phyloP scores from a whole-genome alignment of 2,888 invertebrate genomes.

The Drosophila eohydei region DNA sequence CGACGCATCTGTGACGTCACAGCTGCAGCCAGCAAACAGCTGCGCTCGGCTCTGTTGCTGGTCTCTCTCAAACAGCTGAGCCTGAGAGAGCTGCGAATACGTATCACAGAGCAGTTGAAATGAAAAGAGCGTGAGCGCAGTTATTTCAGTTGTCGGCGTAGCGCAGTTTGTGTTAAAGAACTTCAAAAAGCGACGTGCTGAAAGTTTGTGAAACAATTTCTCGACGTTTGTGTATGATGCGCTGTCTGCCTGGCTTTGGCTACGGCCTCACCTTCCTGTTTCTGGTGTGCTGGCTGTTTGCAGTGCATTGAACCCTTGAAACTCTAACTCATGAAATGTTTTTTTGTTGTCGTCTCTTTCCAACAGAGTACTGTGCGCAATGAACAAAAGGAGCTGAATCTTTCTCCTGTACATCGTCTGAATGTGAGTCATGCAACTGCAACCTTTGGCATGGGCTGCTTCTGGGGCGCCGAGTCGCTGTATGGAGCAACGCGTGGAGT shows the following conservation, averaged over 20 bases:
- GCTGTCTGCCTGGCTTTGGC: conserved; percentile 66
- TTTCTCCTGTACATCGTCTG: conserved; percentile 80
- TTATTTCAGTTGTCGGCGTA: conserved; percentile 32
- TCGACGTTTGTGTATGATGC: conserved; percentile 40
- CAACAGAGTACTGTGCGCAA: conserved; percentile 81
- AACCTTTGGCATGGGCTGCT: conserved; percentile 97
- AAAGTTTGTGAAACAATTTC: conserved; percentile 10
- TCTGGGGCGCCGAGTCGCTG: conserved; percentile 95
- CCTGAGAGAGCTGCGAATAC: conserved; percentile 8
- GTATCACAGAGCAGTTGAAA: conserved; percentile 32
- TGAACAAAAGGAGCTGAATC: conserved; percentile 83
- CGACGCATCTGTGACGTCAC: conserved; percentile 19
- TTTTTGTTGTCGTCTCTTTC: background rate
- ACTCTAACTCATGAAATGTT: conserved; percentile 9
- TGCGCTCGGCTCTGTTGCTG: conserved; percentile 18
- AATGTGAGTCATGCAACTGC: conserved; percentile 86
- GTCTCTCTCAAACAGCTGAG: conserved; percentile 35
- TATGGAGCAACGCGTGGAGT: conserved; percentile 90
- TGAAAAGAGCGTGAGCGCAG: conserved; percentile 31
- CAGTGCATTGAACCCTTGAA: conserved; percentile 23
- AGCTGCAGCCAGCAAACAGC: conserved; percentile 37
- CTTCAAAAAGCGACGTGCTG: conserved; percentile 13
- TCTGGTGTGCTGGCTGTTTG: conserved; percentile 49
- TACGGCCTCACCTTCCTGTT: conserved; percentile 70
- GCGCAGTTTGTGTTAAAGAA: conserved; percentile 22